Conservation (phyloP, 2,797 vertebrate species). For the Melanogrammus aeglefinus region DNA sequence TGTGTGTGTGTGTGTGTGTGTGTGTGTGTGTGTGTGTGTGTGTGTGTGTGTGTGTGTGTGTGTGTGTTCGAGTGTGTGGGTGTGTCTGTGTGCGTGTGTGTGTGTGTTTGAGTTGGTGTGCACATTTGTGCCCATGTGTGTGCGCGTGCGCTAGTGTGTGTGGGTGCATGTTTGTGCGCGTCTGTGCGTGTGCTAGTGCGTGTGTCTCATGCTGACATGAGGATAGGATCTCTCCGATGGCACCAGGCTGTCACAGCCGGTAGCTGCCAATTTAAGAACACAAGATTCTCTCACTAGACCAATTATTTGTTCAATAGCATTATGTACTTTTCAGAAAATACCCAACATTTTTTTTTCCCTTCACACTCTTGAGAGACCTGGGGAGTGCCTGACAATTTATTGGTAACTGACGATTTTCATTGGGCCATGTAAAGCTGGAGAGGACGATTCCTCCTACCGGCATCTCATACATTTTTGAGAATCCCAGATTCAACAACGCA, state of each 20-base stretch:
- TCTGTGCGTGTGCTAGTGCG: not conserved
- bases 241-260: constrained; percentile 19
- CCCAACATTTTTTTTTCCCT: not conserved
- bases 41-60: not conserved
- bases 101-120: not conserved
- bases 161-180: not conserved
- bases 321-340: not conserved
- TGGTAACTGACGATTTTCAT: no score
- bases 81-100: not conserved
- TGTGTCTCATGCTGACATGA: constrained; percentile 26
- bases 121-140: not conserved
- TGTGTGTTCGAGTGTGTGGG: not conserved
- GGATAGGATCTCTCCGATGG: constrained; percentile 12
- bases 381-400: no score
- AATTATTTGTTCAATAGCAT: constrained; percentile 13
- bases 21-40: not conserved
- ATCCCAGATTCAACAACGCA: not conserved
- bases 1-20: not conserved
- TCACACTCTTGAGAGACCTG: not conserved
- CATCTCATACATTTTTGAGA: not conserved
- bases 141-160: not conserved
- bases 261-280: constrained; percentile 9
- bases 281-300: constrained; percentile 16
- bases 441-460: no score
- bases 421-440: not conserved